Conservation (phyloP, 2,113 vertebrate species). For the Nyctibius bracteatus region DNA sequence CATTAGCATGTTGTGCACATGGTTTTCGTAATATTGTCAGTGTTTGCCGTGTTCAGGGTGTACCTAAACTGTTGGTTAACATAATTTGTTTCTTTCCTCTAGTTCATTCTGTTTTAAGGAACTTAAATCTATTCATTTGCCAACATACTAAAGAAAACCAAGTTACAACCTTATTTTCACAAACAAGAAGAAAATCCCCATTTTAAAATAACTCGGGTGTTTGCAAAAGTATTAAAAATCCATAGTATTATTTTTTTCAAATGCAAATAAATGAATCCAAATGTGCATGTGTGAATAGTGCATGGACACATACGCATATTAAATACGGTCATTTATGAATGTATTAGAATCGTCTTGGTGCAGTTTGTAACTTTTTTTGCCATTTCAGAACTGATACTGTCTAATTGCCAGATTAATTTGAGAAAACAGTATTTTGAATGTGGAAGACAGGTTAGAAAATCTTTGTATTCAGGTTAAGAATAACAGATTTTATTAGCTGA, state of each 20-base stretch:
- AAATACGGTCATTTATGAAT: not conserved
- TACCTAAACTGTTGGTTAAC: not conserved
- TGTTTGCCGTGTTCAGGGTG: not conserved
- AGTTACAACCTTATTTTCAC: not conserved
- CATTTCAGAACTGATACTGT: not conserved
- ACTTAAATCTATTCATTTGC: not conserved
- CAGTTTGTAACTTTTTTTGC: not conserved
- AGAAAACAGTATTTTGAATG: not conserved
- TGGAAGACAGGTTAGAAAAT: not conserved
- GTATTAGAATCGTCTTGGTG: not conserved
- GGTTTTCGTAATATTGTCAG: not conserved
- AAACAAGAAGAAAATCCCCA: not conserved
- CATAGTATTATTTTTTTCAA: not conserved
- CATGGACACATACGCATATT: not conserved
- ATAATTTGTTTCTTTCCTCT: not conserved
- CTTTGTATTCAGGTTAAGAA: not conserved
- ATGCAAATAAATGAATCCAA: not conserved
- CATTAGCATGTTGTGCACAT: not conserved
- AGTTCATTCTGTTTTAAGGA: not conserved
- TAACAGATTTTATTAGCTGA: conserved; percentile 29
- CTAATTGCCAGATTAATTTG: not conserved
- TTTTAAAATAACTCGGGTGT: not conserved
- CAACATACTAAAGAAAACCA: not conserved
- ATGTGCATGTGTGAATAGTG: not conserved
- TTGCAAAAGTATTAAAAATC: not conserved